Evolutionary conservation across 2,888 invertebrate species (phyloP), one percentile per base, ranked within the genome.

Genomic region (Dryomyza anilis): DNA sequence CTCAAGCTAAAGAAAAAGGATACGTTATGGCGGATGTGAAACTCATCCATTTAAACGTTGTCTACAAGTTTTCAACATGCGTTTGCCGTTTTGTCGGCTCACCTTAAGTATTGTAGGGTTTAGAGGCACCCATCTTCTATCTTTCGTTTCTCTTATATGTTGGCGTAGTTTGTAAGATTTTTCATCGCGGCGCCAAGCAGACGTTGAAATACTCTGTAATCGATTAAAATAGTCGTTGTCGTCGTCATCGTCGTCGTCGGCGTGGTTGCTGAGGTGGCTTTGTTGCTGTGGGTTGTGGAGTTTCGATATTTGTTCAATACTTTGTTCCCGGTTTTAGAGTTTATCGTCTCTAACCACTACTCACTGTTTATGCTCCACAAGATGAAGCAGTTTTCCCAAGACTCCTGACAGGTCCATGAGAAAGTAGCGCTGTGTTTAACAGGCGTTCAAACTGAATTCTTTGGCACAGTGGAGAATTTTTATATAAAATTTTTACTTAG

Each of bases 41-140:
- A 74, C 79, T 78, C 79, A 78, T 79, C 74, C 80, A 79, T 79
- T 79, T 80, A 73, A 78, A 78, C 78, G 74, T 76, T 80, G 80
- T 79, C 79, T 77, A 76, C 80, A 78, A 79, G 65, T 76, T 76
- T 77, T 74, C 76, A 77, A 77, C 52, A 27, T 46, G 52, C 61
- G 76, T 77, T 68, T 56, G 59, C n/a, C n/a, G n/a, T n/a, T n/a
- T n/a, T n/a, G n/a, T 14, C 43, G 46, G 61, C 60, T 65, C 29
- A 64, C 63, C 55, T 55, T 57, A 27, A n/a, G n/a, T n/a, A n/a
- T n/a, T n/a, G n/a, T n/a, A n/a, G n/a, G n/a, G n/a, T n/a, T n/a
- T n/a, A n/a, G n/a, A n/a, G n/a, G n/a, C n/a, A n/a, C 19, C 29
- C 53, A 29, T 33, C 16, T 4, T 36, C 43, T 39, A 7, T 56